A percentile compares a stretch with the other conserved stretches of the same genome.
These are phyloP conservation scores for Pseudochirops cupreus DNA, from an alignment of 2,797 vertebrate species.

Conservation along the genomic window DNA sequence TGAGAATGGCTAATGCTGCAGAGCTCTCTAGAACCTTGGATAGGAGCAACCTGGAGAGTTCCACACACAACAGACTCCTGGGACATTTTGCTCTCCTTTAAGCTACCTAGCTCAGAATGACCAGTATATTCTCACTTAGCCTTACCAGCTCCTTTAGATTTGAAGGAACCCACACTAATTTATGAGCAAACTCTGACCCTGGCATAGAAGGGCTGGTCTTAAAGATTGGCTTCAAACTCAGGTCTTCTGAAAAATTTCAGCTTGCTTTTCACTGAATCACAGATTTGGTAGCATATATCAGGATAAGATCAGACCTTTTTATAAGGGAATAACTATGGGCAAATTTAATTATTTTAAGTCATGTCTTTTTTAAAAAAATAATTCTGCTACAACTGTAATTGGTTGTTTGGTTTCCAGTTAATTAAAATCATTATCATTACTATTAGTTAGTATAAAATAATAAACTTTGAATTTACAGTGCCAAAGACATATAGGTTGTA, in stretches of 20 bases:
- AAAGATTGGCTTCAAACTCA: background rate
- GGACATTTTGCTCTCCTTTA: background rate
- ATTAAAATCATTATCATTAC: slow-evolving; percentile 31
- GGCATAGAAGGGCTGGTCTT: background rate
- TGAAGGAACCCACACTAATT: background rate
- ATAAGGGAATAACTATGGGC: background rate
- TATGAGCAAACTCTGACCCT: background rate
- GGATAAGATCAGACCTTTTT: background rate
- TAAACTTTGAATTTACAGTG: slow-evolving; percentile 42
- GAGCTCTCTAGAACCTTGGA: background rate
- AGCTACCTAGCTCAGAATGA: background rate
- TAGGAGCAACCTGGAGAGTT: background rate
- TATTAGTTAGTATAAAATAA: slow-evolving; percentile 21
- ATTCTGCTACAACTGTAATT: rapidly evolving
- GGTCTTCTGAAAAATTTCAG: background rate
- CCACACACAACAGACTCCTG: background rate
- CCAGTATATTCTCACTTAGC: background rate
- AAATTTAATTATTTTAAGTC: background rate
- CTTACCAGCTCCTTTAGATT: background rate
- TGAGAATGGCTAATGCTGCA: background rate
- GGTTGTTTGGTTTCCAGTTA: background rate
- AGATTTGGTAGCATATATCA: background rate
- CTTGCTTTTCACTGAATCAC: background rate
- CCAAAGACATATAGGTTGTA: background rate
- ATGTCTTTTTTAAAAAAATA: background rate